Conservation (phyloP, 1,140 invertebrate species). For the Panagrolaimus sp. region DNA sequence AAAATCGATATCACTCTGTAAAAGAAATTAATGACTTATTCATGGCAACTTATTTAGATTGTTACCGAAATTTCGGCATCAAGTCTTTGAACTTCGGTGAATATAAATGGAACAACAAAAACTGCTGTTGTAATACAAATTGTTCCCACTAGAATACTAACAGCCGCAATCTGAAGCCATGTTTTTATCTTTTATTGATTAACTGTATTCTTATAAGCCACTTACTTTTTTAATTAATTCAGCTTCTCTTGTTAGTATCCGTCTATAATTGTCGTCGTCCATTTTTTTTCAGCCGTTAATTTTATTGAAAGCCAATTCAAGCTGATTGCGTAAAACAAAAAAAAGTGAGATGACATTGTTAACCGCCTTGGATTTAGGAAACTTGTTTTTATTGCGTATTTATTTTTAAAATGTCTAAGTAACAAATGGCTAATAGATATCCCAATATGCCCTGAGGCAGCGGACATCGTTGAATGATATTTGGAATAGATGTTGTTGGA, state of each 20-base stretch:
- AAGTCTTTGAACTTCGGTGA: neutral
- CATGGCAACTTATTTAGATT: neutral
- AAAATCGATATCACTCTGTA: conserved; percentile 11
- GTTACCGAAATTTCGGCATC: neutral
- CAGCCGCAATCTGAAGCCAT: conserved; percentile 2
- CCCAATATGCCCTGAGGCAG: no score
- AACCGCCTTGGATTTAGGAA: no score
- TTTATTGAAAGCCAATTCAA: neutral
- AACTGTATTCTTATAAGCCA: neutral
- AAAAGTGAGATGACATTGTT: no score
- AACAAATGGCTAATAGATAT: no score
- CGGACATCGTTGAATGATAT: no score
- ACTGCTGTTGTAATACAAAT: neutral
- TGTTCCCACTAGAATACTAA: neutral
- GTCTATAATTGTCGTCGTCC: conserved; percentile 10
- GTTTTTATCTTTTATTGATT: neutral
- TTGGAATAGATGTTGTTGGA: no score
- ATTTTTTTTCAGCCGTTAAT: neutral
- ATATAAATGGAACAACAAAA: conserved; percentile 13
- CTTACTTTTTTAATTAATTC: conserved; percentile 12
- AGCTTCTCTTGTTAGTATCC: neutral
- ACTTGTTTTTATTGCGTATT: no score
- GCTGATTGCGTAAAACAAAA: neutral
- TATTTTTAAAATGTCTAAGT: no score
- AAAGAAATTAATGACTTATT: neutral